These are phyloP conservation scores for Conger conger DNA, from an alignment of 2,113 vertebrate species.

Conservation along the genomic window DNA sequence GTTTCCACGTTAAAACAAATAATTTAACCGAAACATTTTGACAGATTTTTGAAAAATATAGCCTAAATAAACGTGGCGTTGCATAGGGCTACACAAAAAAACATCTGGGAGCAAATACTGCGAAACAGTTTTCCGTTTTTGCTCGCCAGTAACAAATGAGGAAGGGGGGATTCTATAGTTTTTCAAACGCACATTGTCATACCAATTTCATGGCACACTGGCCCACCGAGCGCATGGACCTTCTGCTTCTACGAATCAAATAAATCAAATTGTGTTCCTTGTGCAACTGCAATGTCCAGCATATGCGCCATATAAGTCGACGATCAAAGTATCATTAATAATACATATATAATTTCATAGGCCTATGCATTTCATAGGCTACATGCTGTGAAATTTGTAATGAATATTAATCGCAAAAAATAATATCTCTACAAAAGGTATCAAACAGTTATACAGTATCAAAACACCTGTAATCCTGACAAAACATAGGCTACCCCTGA, in stretches of 20 bases:
- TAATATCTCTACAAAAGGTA: background rate
- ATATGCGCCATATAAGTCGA: background rate
- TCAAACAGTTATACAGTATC: background rate
- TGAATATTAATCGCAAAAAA: background rate
- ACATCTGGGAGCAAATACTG: background rate
- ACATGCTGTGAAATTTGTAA: background rate
- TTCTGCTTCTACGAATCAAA: slow-evolving; percentile 29
- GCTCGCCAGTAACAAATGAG: slow-evolving; percentile 10
- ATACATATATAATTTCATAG: background rate
- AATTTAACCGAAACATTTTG: too few species aligned
- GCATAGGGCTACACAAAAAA: background rate
- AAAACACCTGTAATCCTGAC: background rate
- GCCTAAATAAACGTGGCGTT: background rate
- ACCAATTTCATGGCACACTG: slow-evolving; percentile 54
- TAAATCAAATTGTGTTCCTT: slow-evolving; percentile 23
- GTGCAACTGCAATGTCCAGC: background rate
- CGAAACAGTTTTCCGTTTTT: background rate
- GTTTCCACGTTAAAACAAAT: too few species aligned
- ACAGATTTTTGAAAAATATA: background rate
- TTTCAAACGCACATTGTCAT: slow-evolving; percentile 25
- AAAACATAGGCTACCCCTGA: too few species aligned
- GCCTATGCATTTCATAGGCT: background rate
- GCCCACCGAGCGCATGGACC: slow-evolving; percentile 29
- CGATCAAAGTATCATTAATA: background rate
- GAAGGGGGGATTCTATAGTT: background rate